phyloP scores from a whole-genome alignment of 1,140 invertebrate species.

The Medauroidea extradentata region DNA sequence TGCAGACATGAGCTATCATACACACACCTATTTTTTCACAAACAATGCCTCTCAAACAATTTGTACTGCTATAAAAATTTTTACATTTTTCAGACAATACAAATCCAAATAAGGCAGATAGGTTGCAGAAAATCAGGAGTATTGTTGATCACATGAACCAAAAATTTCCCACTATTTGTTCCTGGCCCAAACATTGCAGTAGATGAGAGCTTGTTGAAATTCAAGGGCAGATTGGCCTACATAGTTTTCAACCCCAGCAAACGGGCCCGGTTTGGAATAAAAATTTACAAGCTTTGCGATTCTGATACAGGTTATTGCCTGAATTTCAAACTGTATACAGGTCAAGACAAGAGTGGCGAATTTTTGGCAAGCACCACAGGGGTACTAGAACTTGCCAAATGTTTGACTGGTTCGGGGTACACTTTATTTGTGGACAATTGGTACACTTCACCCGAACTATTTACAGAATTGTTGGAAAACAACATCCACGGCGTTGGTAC shows the following conservation, averaged over 20 bases:
- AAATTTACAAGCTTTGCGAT: conserved; percentile 4
- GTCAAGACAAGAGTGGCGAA: background rate
- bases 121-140: background rate
- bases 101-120: background rate
- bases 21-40: background rate
- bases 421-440: conserved; percentile 43
- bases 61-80: background rate
- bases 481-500: conserved; percentile 36
- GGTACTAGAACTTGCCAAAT: background rate
- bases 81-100: conserved; percentile 1
- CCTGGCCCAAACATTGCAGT: background rate
- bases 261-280: conserved; percentile 3
- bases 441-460: conserved; percentile 38
- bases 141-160: background rate
- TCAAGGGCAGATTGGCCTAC: background rate
- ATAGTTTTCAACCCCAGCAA: background rate
- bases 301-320: background rate
- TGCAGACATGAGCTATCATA: background rate
- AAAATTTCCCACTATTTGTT: background rate
- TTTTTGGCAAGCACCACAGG: background rate
- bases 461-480: conserved; percentile 31
- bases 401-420: conserved; percentile 23
- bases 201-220: background rate
- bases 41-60: background rate
- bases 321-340: background rate